Base-by-base conservation (phyloP, 2,113 vertebrate genomes). In the Upupa epops region DNA sequence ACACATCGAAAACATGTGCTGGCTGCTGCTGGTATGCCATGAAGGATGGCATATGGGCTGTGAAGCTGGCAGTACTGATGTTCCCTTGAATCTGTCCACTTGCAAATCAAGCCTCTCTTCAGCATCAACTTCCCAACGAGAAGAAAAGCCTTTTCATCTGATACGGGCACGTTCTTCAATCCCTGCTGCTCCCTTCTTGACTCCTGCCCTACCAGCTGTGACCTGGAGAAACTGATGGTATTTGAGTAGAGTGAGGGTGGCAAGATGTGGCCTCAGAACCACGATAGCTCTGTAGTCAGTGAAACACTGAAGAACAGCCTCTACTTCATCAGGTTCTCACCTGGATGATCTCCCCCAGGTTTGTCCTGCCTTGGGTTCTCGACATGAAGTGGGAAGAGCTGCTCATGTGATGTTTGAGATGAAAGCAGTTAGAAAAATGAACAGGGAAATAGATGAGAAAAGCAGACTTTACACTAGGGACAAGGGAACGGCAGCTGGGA, bases 271-370 rank as follows among this genome's bases (percentile, higher is more conserved):
- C 22, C 20, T 48, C 70, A 68, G 36, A 80, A 61, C 10, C 1
- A 1, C 51, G 37, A 42, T 10, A 61, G 60, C 8, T 21, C 54
- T 37, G 5, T 74, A 64, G 28, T 24, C 0, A 0, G 13, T 24
- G 31, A 86, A 65, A 65, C 56, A 65, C 9, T 69, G 17, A 69
- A 21, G 5, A 46, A 86, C 71, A 81, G 6, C 3, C 8, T n/a
- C 9, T 59, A 77, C 20, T 61, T 54, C 29, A 42, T 24, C 34
- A 58, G 7, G 4, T 68, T 86, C 17, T 71, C 40, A 36, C 11
- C 34, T 45, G 45, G 18, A 28, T 52, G 13, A 46, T 86, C 68
- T 36, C 76, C 68, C 58, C 8, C 17, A 52, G 6, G 7, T 32
- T 74, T 83, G 12, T 48, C 25, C 52, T 45, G 46, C 20, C 10